Base-by-base conservation (phyloP, 2,888 invertebrate species). In the Ectemnius lituratus region DNA sequence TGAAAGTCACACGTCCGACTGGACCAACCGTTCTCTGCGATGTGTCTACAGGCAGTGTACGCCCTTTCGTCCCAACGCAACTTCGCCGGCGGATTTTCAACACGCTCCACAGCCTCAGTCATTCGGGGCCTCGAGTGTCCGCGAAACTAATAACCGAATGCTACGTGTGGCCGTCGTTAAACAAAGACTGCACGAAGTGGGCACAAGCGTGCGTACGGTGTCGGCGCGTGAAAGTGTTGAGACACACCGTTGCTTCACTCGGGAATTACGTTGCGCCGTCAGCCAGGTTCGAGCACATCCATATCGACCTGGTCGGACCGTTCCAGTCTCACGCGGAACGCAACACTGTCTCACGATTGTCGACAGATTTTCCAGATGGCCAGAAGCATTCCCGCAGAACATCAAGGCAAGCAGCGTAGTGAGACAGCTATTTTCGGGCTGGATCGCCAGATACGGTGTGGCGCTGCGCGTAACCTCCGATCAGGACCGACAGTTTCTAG, bases 351-450 rank as follows among this genome's bases (percentile, higher is more conserved):
- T 63, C 5, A 63, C 37, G 1, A 27, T 23, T 16, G n/a, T 63
- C 13, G 27, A 63, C 28, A 27, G 63, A 52, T 63, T 52, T n/a
- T 52, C 52, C 11, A 23, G 56, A 0, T 63, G 52, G 63, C 63
- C 63, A 13, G 63, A 56, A 28, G 63, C 56, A 8, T 13, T 63
- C 28, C 63, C 63, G 28, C 13, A 3, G 11, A 14, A 20, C 18
- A 63, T 16, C 28, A 18, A 1, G 28, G 56, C 56, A 16, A 16
- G 16, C 11, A 56, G 14, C 6, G 56, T 56, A 13, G 56, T 4
- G 16, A 56, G 16, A 56, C 14, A 13, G 16, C 16, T 56, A 8
- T 14, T n/a, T 4, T n/a, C 13, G 6, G n/a, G 16, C n/a, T 56
- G 56, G 56, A 16, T 56, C 4, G 13, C n/a, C 16, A 14, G 56